These are phyloP conservation scores for Cheilosia pagana DNA, from an alignment of 2,888 invertebrate species.

Conservation along the genomic window DNA sequence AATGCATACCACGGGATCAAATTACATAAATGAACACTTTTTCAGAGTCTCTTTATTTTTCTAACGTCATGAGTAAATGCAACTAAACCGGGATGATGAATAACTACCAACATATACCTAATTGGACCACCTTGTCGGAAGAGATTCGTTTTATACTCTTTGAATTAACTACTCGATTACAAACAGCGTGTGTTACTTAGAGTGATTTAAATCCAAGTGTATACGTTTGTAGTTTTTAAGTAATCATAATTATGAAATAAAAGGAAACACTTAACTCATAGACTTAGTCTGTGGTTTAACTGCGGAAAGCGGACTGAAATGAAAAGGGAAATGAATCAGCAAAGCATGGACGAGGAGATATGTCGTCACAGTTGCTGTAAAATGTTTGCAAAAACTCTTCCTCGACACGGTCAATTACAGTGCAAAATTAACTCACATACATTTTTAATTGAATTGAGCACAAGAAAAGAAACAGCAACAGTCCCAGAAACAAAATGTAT, in stretches of 20 bases:
- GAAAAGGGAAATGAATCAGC: background rate
- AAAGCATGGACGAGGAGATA: background rate
- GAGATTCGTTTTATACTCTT: too few relatives aligned
- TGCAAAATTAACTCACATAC: background rate
- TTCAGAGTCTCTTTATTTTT: background rate
- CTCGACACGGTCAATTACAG: slow-evolving; percentile 9
- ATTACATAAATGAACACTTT: slow-evolving; percentile 1
- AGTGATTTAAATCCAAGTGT: too few relatives aligned
- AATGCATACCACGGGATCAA: background rate
- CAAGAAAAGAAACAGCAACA: too few relatives aligned
- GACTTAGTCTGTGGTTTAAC: background rate
- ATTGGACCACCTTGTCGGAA: too few relatives aligned
- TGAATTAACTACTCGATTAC: too few relatives aligned
- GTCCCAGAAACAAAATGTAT: too few relatives aligned
- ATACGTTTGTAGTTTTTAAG: background rate
- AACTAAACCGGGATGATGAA: background rate
- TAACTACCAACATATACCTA: background rate
- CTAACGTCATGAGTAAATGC: background rate
- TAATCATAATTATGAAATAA: background rate
- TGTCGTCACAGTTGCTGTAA: background rate
- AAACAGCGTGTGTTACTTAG: too few relatives aligned
- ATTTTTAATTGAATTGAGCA: too few relatives aligned
- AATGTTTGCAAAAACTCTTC: background rate
- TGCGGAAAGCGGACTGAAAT: too few relatives aligned
- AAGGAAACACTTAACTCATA: background rate